Evolutionary conservation across 2,113 vertebrate genomes (phyloP).

Genomic region (Dromiciops gliroides): DNA sequence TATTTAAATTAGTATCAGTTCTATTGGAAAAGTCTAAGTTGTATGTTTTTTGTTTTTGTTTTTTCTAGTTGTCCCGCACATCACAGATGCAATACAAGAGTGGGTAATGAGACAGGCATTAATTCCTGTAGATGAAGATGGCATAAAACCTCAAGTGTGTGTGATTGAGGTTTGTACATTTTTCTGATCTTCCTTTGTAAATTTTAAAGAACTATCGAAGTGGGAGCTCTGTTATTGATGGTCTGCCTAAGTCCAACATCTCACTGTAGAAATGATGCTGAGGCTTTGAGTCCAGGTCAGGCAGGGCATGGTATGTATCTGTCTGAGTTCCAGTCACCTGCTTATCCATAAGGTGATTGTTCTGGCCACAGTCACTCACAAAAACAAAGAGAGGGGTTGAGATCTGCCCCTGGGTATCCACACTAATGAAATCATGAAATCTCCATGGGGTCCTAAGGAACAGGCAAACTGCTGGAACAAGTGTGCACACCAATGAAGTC

Average conservation of each 20-base stretch:
- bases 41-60: conserved; percentile 39
- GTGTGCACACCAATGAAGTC: neutral
- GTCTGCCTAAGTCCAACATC: neutral
- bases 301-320: neutral
- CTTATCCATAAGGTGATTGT: neutral
- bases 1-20: neutral
- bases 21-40: neutral
- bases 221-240: neutral
- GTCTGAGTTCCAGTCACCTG: neutral
- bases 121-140: conserved; percentile 95
- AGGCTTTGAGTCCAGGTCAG: neutral
- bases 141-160: conserved; percentile 94
- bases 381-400: neutral
- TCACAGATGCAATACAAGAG: conserved; percentile 98
- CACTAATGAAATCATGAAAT: neutral
- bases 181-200: neutral
- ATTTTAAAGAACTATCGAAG: neutral
- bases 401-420: neutral
- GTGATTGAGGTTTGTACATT: conserved; percentile 92
- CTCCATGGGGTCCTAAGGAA: neutral
- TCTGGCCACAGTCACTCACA: neutral
- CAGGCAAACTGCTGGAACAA: neutral
- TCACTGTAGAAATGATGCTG: neutral
- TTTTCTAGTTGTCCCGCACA: conserved; percentile 94
- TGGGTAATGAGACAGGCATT: conserved; percentile 96